phyloP scores from a whole-genome alignment of 2,113 vertebrate genomes.

The Heloderma charlesbogerti region DNA sequence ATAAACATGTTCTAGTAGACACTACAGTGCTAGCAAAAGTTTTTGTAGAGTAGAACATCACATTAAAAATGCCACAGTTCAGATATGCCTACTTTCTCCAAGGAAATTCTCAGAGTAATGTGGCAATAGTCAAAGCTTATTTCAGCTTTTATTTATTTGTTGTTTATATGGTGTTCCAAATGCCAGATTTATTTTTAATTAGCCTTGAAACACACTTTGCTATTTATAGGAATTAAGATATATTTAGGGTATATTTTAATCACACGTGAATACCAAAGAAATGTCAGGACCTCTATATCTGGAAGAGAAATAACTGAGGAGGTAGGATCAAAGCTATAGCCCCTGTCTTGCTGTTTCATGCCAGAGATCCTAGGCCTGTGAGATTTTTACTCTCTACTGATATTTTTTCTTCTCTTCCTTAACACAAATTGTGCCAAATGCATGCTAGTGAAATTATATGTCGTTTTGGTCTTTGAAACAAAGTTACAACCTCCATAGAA shows the following conservation, averaged over 20 bases:
- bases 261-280: conserved; percentile 68
- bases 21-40: conserved; percentile 7
- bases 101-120: conserved; percentile 32
- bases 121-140: conserved; percentile 41
- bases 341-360: conserved; percentile 52
- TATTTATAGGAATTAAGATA: conserved; percentile 76
- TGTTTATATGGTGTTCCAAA: conserved; percentile 71
- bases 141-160: conserved; percentile 61
- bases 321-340: conserved; percentile 62
- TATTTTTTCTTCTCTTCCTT: not conserved
- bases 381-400: not conserved
- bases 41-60: conserved; percentile 5
- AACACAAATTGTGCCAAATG: not conserved
- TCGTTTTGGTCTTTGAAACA: not conserved
- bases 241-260: conserved; percentile 79
- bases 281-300: conserved; percentile 69
- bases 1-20: not conserved
- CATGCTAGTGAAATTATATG: fast-evolving
- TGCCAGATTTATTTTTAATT: conserved; percentile 77
- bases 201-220: conserved; percentile 69
- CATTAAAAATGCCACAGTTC: not conserved
- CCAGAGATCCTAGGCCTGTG: conserved; percentile 23
- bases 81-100: conserved; percentile 12
- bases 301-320: conserved; percentile 57
- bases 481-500: not conserved